Evolutionary conservation across 2,888 invertebrate genomes (phyloP), one percentile per base, ranked within the genome.

Genomic region (Temnothorax rugatulus): DNA sequence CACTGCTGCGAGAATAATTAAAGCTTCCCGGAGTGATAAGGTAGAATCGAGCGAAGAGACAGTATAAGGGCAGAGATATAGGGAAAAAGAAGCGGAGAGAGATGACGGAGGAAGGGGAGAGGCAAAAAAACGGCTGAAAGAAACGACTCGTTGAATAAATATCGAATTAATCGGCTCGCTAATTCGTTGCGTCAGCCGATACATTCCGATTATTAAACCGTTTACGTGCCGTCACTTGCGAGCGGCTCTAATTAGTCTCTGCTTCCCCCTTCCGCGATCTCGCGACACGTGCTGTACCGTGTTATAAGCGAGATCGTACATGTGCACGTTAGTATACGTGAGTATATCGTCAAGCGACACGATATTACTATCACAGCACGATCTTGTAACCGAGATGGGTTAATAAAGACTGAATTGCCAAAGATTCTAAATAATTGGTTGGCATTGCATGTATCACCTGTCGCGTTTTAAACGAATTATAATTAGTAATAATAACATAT

Each of bases 131-230:
- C 4, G 3, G 11, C 5, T 21, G 50, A 63, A 73, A 25, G 13
- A 63, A 77, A 54, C 21, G 29, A 57, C 13, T 82, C 57, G 25
- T 73, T 29, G 61, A 82, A 64, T 41, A 68, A 75, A 82, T 82
- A 83, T 87, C 68, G 73, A 84, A 82, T 87, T 84, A 83, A 66
- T 29, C 64, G 83, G 57, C n/a, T 66, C 47, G 18, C 68, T 74
- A 85, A 83, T 73, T 61, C 61, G 79, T 18, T 15, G 61, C 69
- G 25, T 59, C 59, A 59, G 29, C 71, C 29, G 83, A 54, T 44
- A 50, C 73, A 75, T 79, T 69, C 57, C 34, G 64, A 83, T 88
- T 83, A 87, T 88, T 84, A 66, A 88, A 84, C 86, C 68, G 81
- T 81, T 57, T 74, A 74, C 63, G 71, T 59, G 61, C 74, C 88